These are phyloP conservation scores for Catocala nupta DNA, from an alignment of 2,888 invertebrate species.

Conservation along the genomic window DNA sequence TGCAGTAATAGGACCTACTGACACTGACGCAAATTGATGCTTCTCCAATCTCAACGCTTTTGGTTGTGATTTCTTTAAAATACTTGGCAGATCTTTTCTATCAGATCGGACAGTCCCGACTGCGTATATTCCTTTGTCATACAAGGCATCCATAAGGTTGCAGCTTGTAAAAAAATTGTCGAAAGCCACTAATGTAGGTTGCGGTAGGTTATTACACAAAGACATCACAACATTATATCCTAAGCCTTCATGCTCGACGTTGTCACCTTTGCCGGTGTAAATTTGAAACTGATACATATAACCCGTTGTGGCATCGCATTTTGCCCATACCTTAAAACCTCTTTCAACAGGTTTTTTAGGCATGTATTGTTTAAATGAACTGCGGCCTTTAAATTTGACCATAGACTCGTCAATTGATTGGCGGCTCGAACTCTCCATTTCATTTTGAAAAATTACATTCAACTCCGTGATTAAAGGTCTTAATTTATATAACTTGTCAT, in stretches of 20 bases:
- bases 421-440: slow-evolving; percentile 8
- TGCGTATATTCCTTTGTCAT: slow-evolving; percentile 47
- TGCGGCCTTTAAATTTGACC: slow-evolving; percentile 34
- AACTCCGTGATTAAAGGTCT: slow-evolving; percentile 13
- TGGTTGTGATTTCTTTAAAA: slow-evolving; percentile 46
- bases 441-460: slow-evolving; percentile 10
- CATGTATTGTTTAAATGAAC: slow-evolving; percentile 36
- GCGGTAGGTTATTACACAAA: slow-evolving; percentile 28
- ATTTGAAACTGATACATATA: slow-evolving; percentile 16
- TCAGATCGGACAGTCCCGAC: slow-evolving; percentile 54
- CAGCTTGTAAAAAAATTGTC: slow-evolving; percentile 27
- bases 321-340: slow-evolving; percentile 16
- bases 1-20: slow-evolving; percentile 46
- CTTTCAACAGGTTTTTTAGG: slow-evolving; percentile 21
- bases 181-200: slow-evolving; percentile 38
- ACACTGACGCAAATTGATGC: slow-evolving; percentile 47
- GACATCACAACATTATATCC: slow-evolving; percentile 26
- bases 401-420: slow-evolving; percentile 33
- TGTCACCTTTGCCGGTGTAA: slow-evolving; percentile 16
- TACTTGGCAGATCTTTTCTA: slow-evolving; percentile 50
- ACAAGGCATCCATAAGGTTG: slow-evolving; percentile 39
- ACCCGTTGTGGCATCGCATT: slow-evolving; percentile 7
- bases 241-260: slow-evolving; percentile 16
- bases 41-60: slow-evolving; percentile 48
- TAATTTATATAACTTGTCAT: slow-evolving; percentile 12